These are phyloP conservation scores for Ichneumoninae sp. DNA, from an alignment of 2,888 invertebrate species.

Conservation along the genomic window DNA sequence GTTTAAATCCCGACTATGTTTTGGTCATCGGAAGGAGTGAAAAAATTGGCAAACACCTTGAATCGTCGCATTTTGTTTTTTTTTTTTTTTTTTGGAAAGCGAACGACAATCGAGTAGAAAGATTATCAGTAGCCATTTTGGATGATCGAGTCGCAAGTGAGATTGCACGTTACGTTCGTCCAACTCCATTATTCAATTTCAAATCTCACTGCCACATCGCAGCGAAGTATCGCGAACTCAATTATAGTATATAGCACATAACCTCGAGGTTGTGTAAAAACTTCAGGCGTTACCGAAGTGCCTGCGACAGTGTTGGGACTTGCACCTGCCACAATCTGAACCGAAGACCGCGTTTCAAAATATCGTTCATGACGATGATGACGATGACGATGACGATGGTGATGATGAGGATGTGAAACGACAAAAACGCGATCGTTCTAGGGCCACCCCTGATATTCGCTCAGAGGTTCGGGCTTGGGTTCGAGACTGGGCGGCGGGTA, in stretches of 20 bases:
- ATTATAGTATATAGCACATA: slow-evolving; percentile 9
- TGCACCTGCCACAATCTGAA: slow-evolving; percentile 63
- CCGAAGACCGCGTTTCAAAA: slow-evolving; percentile 35
- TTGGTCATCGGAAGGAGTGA: background rate
- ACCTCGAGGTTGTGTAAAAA: slow-evolving; percentile 43
- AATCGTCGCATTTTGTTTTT: background rate
- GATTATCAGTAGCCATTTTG: background rate
- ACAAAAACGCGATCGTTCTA: slow-evolving; percentile 63
- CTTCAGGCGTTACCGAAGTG: slow-evolving; percentile 48
- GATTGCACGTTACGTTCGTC: background rate
- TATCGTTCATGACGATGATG: slow-evolving; percentile 8
- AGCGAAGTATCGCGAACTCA: slow-evolving; percentile 11
- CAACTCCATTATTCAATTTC: background rate
- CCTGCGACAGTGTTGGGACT: slow-evolving; percentile 61
- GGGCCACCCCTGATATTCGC: slow-evolving; percentile 83
- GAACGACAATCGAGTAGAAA: background rate
- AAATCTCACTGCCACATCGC: background rate
- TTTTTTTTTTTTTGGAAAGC: background rate
- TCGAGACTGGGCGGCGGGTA: slow-evolving; percentile 83
- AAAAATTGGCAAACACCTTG: background rate
- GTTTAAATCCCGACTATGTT: background rate
- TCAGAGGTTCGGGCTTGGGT: slow-evolving; percentile 83
- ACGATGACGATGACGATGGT: background rate
- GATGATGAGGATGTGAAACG: background rate
- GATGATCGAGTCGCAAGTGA: slow-evolving; percentile 5